Conservation (phyloP, 2,888 invertebrate species). For the Metopia argyrocephala region DNA sequence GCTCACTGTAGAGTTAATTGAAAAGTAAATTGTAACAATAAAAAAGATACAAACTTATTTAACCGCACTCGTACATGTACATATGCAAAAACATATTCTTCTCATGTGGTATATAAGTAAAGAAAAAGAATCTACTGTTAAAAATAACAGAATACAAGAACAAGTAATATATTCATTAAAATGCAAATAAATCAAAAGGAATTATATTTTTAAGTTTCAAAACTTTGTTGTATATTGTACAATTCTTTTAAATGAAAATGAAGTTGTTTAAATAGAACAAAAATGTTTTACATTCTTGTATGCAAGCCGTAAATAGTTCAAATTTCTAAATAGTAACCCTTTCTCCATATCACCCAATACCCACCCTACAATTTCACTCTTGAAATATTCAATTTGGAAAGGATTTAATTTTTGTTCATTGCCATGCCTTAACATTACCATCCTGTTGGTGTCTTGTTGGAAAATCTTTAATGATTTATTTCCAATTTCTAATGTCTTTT, state of each 20-base stretch:
- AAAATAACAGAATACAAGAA: background rate
- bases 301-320: constrained; percentile 56
- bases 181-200: constrained; percentile 75
- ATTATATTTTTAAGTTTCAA: constrained; percentile 67
- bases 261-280: constrained; percentile 45
- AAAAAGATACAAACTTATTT: background rate
- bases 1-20: too few relatives aligned
- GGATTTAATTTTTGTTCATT: constrained; percentile 55
- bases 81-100: constrained; percentile 65
- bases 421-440: background rate
- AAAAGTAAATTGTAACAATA: too few relatives aligned
- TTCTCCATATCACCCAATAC: background rate
- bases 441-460: constrained; percentile 61
- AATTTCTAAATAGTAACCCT: constrained; percentile 49
- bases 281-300: constrained; percentile 57
- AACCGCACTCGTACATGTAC: background rate
- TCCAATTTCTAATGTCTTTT: constrained; percentile 68
- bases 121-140: too few relatives aligned
- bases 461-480: constrained; percentile 76
- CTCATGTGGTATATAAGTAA: constrained; percentile 42
- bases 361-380: background rate
- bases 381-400: constrained; percentile 57
- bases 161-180: constrained; percentile 59
- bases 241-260: constrained; percentile 11
- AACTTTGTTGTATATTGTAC: constrained; percentile 22